A percentile compares a stretch with the other conserved stretches of the same genome.
These are phyloP conservation scores for Clytia hemisphaerica DNA, from an alignment of 30 jellyfish, hydroid and myxozoan species.

Conservation along the genomic window DNA sequence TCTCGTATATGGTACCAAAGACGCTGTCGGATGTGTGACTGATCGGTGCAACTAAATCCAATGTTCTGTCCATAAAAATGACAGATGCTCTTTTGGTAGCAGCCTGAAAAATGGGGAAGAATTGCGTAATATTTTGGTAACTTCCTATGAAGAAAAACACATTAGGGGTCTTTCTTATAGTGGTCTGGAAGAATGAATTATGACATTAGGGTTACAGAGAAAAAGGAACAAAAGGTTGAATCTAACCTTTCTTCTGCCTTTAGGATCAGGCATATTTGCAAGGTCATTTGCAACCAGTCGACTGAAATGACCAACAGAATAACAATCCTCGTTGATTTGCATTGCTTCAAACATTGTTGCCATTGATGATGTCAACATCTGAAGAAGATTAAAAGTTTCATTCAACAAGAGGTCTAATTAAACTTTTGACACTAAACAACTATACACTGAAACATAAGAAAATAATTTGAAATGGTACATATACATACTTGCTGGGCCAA, in stretches of 20 bases:
- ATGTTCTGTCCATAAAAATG: slow-evolving; percentile 61
- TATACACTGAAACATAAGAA: no score
- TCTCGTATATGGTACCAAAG: slow-evolving; percentile 52
- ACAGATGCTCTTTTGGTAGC: slow-evolving; percentile 81
- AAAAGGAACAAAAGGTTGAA: not conserved
- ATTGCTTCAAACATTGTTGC: slow-evolving; percentile 57
- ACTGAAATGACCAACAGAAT: slow-evolving; percentile 85
- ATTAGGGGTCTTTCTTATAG: no score
- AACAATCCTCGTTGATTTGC: slow-evolving; percentile 77
- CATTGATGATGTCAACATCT: slow-evolving; percentile 75
- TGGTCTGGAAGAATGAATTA: no score
- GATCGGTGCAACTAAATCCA: slow-evolving; percentile 86
- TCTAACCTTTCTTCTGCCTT: slow-evolving; percentile 78
- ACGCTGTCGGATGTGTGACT: slow-evolving; percentile 65
- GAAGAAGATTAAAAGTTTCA: not conserved
- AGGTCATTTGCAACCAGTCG: slow-evolving; percentile 75
- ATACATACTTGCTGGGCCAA: no score
- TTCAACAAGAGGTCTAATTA: not conserved
- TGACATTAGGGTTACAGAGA: not conserved
- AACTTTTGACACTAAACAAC: not conserved
- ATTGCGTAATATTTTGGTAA: not conserved
- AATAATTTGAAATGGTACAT: no score
- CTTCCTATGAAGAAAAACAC: not conserved
- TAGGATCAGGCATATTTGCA: slow-evolving; percentile 77
- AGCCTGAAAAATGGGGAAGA: slow-evolving; percentile 22